phyloP scores from a whole-genome alignment of 2,113 vertebrate genomes.

The Gymnogyps californianus region DNA sequence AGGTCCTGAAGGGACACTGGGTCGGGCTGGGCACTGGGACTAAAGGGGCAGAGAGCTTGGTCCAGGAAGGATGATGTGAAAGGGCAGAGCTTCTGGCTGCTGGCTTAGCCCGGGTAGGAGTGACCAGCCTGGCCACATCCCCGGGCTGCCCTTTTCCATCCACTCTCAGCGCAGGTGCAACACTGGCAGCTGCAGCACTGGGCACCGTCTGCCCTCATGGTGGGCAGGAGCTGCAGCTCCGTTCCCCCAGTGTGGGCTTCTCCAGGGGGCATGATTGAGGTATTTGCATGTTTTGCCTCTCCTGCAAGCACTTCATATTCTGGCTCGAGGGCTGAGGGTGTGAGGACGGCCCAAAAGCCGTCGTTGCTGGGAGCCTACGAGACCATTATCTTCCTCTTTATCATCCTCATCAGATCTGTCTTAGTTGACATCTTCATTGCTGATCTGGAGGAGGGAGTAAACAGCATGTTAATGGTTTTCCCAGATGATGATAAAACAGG shows the following conservation, averaged over 20 bases:
- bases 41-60: neutral
- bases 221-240: neutral
- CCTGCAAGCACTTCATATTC: neutral
- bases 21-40: neutral
- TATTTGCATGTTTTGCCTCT: neutral
- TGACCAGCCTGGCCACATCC: neutral
- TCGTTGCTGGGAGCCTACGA: neutral
- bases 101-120: neutral
- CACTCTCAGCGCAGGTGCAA: neutral
- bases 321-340: neutral
- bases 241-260: neutral
- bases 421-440: neutral
- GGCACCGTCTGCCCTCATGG: neutral
- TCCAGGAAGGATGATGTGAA: neutral
- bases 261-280: neutral
- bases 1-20: neutral
- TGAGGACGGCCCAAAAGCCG: neutral
- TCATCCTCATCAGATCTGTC: neutral
- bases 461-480: neutral
- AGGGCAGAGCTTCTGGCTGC: neutral
- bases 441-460: conserved; percentile 7
- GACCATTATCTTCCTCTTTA: neutral
- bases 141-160: neutral
- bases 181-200: neutral
- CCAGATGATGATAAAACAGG: neutral